phyloP scores from a whole-genome alignment of 2,888 invertebrate species.

The Campopleginae sp. region DNA sequence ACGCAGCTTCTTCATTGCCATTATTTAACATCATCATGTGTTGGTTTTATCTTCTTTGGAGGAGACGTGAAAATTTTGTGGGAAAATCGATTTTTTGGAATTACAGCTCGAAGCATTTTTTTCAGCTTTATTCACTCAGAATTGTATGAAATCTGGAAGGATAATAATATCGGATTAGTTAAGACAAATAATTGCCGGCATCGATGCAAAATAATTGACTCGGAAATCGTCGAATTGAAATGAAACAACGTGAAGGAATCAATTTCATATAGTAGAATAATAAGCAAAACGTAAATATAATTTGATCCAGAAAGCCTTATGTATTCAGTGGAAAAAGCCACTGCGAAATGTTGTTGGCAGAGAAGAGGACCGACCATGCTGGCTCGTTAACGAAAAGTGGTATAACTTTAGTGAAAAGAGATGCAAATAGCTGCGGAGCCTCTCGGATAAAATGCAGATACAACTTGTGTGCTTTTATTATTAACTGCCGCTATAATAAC shows the following conservation, averaged over 20 bases:
- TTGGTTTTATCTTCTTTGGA: not conserved
- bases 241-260: not conserved
- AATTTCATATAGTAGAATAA: not conserved
- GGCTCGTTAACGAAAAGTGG: slow-evolving; percentile 54
- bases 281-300: not conserved
- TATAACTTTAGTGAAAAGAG: slow-evolving; percentile 44
- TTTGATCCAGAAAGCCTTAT: not conserved
- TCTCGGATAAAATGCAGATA: slow-evolving; percentile 50
- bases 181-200: not conserved
- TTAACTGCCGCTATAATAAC: slow-evolving; percentile 44
- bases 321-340: not conserved
- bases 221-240: not conserved
- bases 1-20: not conserved
- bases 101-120: not conserved
- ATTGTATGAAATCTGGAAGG: too few species aligned
- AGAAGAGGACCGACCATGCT: slow-evolving; percentile 6
- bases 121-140: not conserved
- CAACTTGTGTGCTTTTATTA: slow-evolving; percentile 46
- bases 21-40: too few species aligned
- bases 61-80: not conserved
- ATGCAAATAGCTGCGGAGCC: slow-evolving; percentile 41
- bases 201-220: not conserved
- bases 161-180: not conserved
- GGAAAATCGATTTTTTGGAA: not conserved
- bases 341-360: slow-evolving; percentile 16